A percentile compares a stretch with the other conserved stretches of the same genome.
Conservation (phyloP, 2,888 invertebrate genomes). For the Perithous albicinctus region DNA sequence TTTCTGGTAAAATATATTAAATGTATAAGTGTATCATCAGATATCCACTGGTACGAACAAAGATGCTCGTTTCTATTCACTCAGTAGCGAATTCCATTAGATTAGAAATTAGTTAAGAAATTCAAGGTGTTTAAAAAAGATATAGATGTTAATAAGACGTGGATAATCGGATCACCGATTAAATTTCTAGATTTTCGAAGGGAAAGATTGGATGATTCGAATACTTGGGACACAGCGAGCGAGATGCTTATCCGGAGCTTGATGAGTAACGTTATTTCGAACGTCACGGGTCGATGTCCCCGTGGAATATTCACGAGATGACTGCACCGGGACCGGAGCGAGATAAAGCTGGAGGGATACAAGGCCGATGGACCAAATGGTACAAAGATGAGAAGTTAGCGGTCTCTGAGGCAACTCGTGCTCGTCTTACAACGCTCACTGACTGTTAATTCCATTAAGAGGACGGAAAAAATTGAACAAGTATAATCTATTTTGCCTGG, state of each 20-base stretch:
- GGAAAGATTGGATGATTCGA: not conserved
- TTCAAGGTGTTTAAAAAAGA: not conserved
- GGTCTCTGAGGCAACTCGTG: not conserved
- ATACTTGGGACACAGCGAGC: not conserved
- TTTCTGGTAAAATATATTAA: constrained; percentile 76
- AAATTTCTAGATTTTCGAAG: not conserved
- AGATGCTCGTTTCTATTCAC: constrained; percentile 33
- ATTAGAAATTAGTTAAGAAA: constrained; percentile 48
- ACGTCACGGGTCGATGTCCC: constrained; percentile 40
- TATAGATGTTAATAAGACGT: not conserved
- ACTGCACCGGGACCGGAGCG: constrained; percentile 19
- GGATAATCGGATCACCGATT: not conserved
- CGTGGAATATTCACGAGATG: constrained; percentile 31
- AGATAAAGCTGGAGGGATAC: constrained; percentile 14
- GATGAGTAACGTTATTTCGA: constrained; percentile 35
- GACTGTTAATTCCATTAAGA: constrained; percentile 11
- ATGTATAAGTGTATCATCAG: constrained; percentile 74
- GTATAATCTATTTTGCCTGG: too few species aligned
- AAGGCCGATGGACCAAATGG: constrained; percentile 2
- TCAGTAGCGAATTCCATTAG: constrained; percentile 12
- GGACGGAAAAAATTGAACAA: too few species aligned
- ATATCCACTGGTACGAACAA: constrained; percentile 62
- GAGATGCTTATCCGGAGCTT: not conserved
- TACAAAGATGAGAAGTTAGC: not conserved
- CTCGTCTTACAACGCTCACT: not conserved